Evolutionary conservation across 2,113 vertebrate species (phyloP).

Genomic region (Martes martes): DNA sequence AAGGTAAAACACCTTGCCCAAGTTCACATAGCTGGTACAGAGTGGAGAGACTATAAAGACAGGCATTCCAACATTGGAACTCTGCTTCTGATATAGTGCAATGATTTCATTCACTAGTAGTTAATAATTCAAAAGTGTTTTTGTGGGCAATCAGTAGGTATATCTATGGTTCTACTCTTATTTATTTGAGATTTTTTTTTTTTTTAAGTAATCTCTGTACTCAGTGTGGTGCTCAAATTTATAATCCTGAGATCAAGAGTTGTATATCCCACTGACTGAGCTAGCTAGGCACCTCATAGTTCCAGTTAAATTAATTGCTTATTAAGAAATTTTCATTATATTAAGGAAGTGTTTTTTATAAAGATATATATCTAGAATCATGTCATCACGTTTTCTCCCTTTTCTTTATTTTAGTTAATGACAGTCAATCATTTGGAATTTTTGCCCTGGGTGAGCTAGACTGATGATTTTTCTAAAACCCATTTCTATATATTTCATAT

Average conservation of each 20-base stretch:
- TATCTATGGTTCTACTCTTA: not conserved
- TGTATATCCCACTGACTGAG: not conserved
- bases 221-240: not conserved
- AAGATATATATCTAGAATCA: not conserved
- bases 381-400: no score
- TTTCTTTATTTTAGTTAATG: not conserved
- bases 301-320: not conserved
- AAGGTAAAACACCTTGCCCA: not conserved
- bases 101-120: not conserved
- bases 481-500: not conserved
- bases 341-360: not conserved
- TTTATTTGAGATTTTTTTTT: not conserved
- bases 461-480: not conserved
- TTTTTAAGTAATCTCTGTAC: not conserved
- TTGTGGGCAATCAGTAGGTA: not conserved
- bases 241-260: not conserved
- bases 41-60: not conserved
- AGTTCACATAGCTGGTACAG: not conserved
- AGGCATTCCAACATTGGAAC: not conserved
- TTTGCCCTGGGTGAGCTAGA: not conserved
- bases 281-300: not conserved
- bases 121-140: not conserved
- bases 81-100: not conserved
- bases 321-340: not conserved
- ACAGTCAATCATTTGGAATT: not conserved